Base-by-base conservation (phyloP, 2,888 invertebrate genomes). In the Melanotus villosus region DNA sequence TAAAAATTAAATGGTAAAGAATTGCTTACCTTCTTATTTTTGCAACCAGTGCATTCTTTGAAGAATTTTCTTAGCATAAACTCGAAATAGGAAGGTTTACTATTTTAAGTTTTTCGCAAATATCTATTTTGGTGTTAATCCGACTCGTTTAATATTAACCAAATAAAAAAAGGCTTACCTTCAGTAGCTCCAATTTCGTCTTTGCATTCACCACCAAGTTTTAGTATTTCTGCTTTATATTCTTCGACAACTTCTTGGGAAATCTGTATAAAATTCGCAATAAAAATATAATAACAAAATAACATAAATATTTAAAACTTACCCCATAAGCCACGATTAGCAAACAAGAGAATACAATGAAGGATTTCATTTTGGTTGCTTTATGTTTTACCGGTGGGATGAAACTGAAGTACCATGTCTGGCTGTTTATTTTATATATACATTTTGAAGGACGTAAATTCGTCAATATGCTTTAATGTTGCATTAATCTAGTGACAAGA, bases 191-290 rank as follows among this genome's bases (percentile, higher is more conserved):
- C 64, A 32, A 64, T 2, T 56, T 56, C 56, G 12, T 41, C 7
- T 32, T 56, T 64, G 14, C 64, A 64, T 54, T 64, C 30, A n/a
- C 7, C 54, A 32, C 30, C 62, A 5, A 62, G 1, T 62, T 43
- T 38, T 2, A 12, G 6, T 7, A 52, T 12, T 5, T 64, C 7
- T 12, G 12, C 32, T 16, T 64, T 64, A 5, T 26, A 36, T 41
- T 32, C 21, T 7, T 64, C 56, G 2, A 21, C 1, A 7, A n/a
- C 32, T 34, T 64, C 56, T n/a, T 52, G 62, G 5, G 47, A 3
- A 10, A 62, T 45, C 62, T 62, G 12, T 56, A 14, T 12, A 36
- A n/a, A 30, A 7, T 12, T 30, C 14, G n/a, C 52, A 32, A 5
- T 16, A 30, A 1, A 52, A 21, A 19, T 16, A 18, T 45, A 45